Base-by-base conservation (phyloP, 2,113 vertebrate genomes). In the Pangasianodon hypophthalmus region DNA sequence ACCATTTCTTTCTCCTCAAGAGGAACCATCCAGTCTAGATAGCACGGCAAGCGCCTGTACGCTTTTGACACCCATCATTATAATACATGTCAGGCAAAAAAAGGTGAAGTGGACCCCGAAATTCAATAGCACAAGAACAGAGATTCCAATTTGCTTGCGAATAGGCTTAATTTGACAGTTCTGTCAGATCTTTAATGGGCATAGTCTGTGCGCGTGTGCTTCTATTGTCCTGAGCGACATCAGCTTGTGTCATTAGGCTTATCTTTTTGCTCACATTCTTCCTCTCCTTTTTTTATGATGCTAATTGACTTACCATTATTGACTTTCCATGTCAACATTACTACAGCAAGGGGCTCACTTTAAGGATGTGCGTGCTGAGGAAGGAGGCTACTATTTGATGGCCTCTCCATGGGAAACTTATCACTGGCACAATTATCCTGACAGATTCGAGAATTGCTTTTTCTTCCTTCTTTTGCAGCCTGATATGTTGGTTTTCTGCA, bases 281-380 rank as follows among this genome's bases (percentile, higher is more conserved):
- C 88, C 64, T 88, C 48, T 90, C 58, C 16, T 58, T 73, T 80
- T 37, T 87, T 91, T 94, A 88, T 92, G 90, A 90, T 7, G 4
- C 88, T 93, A 94, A 95, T 92, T 94, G 92, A 93, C 93, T 89
- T 91, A 93, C 85, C 92, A 88, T 93, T 88, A 94, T 91, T 89
- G 73, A 91, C 90, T 93, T 85, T 91, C 87, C 84, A 82, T 86
- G 41, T 89, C 84, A 87, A 85, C 90, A 58, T 75, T 69, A 69
- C 84, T 84, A 24, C 84, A 89, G 89, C 86, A 56, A 88, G 84
- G 69, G 46, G 85, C 81, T 80, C 71, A 58, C 86, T 79, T 81
- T 88, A 84, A 89, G 71, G 69, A 85, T 85, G 73, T 81, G 83
- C 46, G 24, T 58, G 48, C 56, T 67, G 46, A 50, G 84, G 29